A percentile compares a stretch with the other conserved stretches of the same genome.
These are phyloP conservation scores for Melikaiella ostensackeni DNA, from an alignment of 2,888 invertebrate genomes.

Conservation along the genomic window DNA sequence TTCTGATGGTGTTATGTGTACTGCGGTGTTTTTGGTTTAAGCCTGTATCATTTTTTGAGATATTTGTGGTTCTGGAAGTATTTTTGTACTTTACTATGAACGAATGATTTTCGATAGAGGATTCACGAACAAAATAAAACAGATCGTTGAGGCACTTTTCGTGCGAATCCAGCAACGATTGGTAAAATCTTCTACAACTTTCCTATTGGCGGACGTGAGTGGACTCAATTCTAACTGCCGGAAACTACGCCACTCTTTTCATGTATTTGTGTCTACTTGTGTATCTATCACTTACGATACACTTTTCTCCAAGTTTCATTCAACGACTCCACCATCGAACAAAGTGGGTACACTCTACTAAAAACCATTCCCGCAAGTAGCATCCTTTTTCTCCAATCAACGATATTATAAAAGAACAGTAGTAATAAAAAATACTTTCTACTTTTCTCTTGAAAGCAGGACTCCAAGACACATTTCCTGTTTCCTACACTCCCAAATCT, in stretches of 20 bases:
- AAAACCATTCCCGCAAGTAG: background rate
- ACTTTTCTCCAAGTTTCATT: background rate
- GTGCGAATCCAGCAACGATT: constrained; percentile 41
- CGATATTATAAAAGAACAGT: background rate
- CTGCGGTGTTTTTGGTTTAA: too few relatives aligned
- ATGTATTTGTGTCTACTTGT: background rate
- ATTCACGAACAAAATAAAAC: constrained; percentile 26
- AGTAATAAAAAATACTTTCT: too few relatives aligned
- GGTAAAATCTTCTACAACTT: constrained; percentile 47
- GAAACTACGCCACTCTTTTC: constrained; percentile 21
- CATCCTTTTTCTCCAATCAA: background rate
- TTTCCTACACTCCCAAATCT: too few relatives aligned
- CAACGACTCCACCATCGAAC: background rate
- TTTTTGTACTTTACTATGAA: too few relatives aligned
- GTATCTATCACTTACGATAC: constrained; percentile 4
- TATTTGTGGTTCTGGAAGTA: too few relatives aligned
- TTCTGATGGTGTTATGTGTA: too few relatives aligned
- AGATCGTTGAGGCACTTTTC: constrained; percentile 32
- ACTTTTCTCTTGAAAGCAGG: too few relatives aligned
- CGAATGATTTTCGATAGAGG: constrained; percentile 24
- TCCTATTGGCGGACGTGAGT: constrained; percentile 50
- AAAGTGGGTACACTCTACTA: background rate
- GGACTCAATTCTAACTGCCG: constrained; percentile 46
- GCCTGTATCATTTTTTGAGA: too few relatives aligned
- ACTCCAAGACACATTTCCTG: too few relatives aligned